Evolutionary conservation across 2,888 invertebrate genomes (phyloP).

Genomic region (Hydropsyche betteni): DNA sequence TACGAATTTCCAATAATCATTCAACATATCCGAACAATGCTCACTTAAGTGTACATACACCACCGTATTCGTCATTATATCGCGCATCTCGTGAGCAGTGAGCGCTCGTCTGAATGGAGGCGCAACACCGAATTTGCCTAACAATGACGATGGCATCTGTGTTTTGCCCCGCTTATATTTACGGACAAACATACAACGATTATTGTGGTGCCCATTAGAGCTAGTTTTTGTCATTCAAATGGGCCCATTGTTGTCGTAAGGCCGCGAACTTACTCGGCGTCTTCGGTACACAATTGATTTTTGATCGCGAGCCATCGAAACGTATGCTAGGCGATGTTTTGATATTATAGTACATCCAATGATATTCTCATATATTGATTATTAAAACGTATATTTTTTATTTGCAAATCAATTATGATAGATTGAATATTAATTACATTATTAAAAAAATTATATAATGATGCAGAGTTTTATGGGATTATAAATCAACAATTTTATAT

Average conservation of each 20-base stretch:
- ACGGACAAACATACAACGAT: constrained; percentile 46
- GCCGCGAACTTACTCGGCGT: constrained; percentile 15
- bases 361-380: neutral
- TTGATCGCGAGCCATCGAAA: constrained; percentile 68
- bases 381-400: neutral
- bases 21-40: neutral
- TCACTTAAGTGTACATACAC: neutral
- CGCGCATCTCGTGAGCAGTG: constrained; percentile 8
- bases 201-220: constrained; percentile 39
- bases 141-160: constrained; percentile 41
- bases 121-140: constrained; percentile 35
- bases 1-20: neutral
- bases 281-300: constrained; percentile 61
- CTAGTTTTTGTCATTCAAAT: constrained; percentile 37
- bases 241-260: constrained; percentile 18
- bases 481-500: too few species aligned
- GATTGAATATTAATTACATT: too few species aligned
- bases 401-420: neutral
- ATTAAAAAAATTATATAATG: too few species aligned
- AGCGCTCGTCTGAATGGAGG: constrained; percentile 15
- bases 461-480: too few species aligned
- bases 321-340: constrained; percentile 13
- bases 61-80: constrained; percentile 11
- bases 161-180: constrained; percentile 41
- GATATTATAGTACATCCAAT: neutral